Evolutionary conservation across 2,888 invertebrate genomes (phyloP).

Genomic region (Cataglyphis cursor): DNA sequence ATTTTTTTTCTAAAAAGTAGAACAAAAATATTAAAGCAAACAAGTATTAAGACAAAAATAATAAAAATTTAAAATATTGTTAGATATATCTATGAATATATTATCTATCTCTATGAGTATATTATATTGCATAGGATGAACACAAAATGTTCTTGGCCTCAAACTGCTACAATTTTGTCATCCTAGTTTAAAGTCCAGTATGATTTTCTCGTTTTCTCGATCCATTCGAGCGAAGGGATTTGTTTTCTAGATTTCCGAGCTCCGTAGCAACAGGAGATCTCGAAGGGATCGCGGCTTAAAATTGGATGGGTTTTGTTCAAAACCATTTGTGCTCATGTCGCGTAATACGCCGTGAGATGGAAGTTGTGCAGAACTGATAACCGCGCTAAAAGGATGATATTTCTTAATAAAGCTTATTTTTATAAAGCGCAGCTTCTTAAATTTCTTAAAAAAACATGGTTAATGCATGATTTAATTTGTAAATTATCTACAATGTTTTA

Average conservation of each 20-base stretch:
- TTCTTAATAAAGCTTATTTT: background rate
- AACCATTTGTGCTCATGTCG: slow-evolving; percentile 22
- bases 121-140: background rate
- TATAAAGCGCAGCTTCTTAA: background rate
- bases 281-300: slow-evolving; percentile 40
- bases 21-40: background rate
- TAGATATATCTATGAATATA: background rate
- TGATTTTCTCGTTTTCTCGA: slow-evolving; percentile 38
- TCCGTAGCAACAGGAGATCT: slow-evolving; percentile 31
- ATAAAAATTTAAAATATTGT: slow-evolving; percentile 14
- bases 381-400: background rate
- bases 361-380: slow-evolving; percentile 1
- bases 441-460: background rate
- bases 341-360: slow-evolving; percentile 13
- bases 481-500: background rate
- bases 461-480: background rate
- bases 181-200: slow-evolving; percentile 15
- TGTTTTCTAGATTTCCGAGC: slow-evolving; percentile 40
- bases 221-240: slow-evolving; percentile 23
- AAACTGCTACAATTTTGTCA: slow-evolving; percentile 15
- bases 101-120: no score
- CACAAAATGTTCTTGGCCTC: background rate
- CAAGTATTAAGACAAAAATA: background rate
- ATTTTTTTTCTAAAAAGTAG: background rate
- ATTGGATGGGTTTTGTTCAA: slow-evolving; percentile 46